phyloP scores from a whole-genome alignment of 35 echinoderm and acorn worm species.

The Heliocidaris tuberculata region DNA sequence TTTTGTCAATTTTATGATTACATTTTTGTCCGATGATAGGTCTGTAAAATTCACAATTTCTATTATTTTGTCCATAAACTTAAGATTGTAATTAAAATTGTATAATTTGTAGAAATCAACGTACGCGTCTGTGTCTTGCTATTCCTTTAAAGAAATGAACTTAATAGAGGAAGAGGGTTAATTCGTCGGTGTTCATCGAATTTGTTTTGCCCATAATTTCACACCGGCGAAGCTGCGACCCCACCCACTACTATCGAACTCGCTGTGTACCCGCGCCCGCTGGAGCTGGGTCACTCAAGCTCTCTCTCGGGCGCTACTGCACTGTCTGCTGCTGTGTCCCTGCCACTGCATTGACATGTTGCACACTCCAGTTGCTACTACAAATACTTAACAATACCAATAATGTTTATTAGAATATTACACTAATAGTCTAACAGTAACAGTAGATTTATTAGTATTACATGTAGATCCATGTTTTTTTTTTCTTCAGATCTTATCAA shows the following conservation, averaged over 20 bases:
- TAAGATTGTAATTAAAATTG: not conserved
- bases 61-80: not conserved
- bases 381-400: not conserved
- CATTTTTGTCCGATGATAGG: not conserved
- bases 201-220: not conserved
- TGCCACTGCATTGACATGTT: not conserved
- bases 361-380: not conserved
- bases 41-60: not conserved
- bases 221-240: conserved; percentile 10
- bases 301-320: not conserved
- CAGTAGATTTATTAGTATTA: no score
- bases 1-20: not conserved
- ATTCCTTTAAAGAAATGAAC: not conserved
- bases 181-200: not conserved
- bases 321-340: not conserved
- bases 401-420: not conserved
- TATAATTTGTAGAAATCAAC: not conserved
- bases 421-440: no score
- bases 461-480: no score
- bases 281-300: not conserved
- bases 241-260: conserved; percentile 38
- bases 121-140: not conserved
- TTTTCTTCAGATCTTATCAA: no score
- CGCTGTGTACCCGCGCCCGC: not conserved
- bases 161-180: not conserved